A percentile compares a stretch with the other conserved stretches of the same genome.
Conservation (phyloP, 2,113 vertebrate species). For the Corvus hawaiiensis region DNA sequence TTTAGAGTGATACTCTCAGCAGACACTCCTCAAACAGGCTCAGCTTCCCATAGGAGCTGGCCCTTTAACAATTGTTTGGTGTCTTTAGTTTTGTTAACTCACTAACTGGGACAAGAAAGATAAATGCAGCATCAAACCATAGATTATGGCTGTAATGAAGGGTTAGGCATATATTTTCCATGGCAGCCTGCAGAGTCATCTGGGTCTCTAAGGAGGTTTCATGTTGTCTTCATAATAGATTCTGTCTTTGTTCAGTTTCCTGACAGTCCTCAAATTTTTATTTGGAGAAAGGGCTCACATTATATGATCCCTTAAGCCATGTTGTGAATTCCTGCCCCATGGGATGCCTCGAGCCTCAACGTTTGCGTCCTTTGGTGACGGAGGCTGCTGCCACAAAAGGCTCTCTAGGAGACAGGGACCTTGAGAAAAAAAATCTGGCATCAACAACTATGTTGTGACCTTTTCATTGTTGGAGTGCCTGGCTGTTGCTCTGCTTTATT, state of each 20-base stretch:
- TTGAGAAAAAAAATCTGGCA: conserved; percentile 31
- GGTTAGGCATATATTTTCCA: conserved; percentile 1
- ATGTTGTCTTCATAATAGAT: neutral
- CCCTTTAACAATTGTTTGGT: neutral
- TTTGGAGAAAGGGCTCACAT: conserved; percentile 1
- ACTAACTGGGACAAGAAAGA: neutral
- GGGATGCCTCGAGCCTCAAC: conserved; percentile 9
- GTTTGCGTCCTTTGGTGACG: conserved; percentile 14
- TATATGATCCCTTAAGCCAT: neutral
- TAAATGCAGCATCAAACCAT: neutral
- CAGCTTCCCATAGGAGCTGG: neutral
- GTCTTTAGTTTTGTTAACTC: neutral
- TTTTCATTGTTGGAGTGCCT: neutral
- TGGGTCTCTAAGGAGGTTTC: conserved; percentile 1
- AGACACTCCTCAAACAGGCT: neutral
- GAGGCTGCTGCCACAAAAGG: conserved; percentile 33
- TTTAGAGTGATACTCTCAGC: neutral
- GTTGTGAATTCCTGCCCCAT: conserved; percentile 9
- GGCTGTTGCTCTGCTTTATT: neutral
- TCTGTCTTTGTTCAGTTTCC: neutral
- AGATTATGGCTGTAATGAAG: neutral
- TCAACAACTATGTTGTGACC: neutral
- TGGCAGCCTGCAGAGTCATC: neutral
- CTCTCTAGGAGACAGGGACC: conserved; percentile 14
- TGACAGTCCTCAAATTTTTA: neutral